These are phyloP conservation scores for Acanthopleura granulata DNA, from an alignment of 2,888 invertebrate species.

Conservation along the genomic window DNA sequence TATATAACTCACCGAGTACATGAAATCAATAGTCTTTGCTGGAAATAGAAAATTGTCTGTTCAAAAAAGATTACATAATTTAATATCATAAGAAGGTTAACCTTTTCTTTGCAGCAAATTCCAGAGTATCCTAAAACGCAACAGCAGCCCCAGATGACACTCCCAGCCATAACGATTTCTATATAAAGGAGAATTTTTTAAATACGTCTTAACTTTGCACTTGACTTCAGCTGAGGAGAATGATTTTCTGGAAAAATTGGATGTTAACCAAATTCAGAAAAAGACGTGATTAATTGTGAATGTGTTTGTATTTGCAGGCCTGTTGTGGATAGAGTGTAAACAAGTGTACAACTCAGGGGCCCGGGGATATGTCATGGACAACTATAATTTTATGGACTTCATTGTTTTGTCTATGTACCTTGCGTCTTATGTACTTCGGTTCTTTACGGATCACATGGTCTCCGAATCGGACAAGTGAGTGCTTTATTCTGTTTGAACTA, in stretches of 20 bases:
- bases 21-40: too few relatives aligned
- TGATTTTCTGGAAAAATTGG: background rate
- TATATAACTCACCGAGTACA: too few relatives aligned
- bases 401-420: conserved; percentile 68
- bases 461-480: conserved; percentile 62
- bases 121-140: too few relatives aligned
- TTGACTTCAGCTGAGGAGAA: background rate
- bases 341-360: conserved; percentile 67
- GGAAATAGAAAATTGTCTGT: too few relatives aligned
- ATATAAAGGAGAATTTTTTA: background rate
- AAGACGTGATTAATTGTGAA: too few relatives aligned
- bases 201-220: too few relatives aligned
- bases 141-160: too few relatives aligned
- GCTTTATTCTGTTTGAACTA: too few relatives aligned
- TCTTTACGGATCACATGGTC: conserved; percentile 67
- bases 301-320: conserved; percentile 49
- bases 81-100: too few relatives aligned
- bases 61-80: too few relatives aligned
- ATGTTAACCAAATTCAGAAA: too few relatives aligned
- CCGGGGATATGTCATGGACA: conserved; percentile 65
- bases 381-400: conserved; percentile 68
- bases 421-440: conserved; percentile 67
- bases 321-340: conserved; percentile 69
- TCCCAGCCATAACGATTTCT: background rate
- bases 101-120: too few relatives aligned